phyloP scores from a whole-genome alignment of 2,888 invertebrate genomes.

The Drosophila anomelani region DNA sequence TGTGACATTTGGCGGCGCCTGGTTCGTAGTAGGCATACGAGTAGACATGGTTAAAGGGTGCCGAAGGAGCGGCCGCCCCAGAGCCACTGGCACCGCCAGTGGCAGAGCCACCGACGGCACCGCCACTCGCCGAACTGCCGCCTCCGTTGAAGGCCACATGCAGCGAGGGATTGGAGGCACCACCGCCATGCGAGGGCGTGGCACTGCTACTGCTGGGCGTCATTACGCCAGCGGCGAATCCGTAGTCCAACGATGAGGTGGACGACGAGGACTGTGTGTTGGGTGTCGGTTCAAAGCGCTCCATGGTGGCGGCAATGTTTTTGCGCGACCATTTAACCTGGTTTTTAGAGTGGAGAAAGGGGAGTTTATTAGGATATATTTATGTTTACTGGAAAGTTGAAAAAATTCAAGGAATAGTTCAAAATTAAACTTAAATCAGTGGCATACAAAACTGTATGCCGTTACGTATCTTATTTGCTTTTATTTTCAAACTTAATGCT shows the following conservation, averaged over 20 bases:
- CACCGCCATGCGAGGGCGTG: constrained; percentile 74
- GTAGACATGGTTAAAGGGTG: constrained; percentile 87
- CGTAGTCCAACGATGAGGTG: constrained; percentile 82
- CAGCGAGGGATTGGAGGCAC: constrained; percentile 64
- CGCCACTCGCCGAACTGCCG: constrained; percentile 13
- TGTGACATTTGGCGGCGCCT: constrained; percentile 87
- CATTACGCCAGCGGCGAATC: constrained; percentile 82
- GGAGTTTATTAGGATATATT: neutral
- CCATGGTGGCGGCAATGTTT: constrained; percentile 88
- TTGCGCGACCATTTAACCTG: constrained; percentile 87
- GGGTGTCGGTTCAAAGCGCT: constrained; percentile 86
- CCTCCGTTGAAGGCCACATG: constrained; percentile 72
- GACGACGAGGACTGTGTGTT: constrained; percentile 79
- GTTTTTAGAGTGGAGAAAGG: constrained; percentile 15
- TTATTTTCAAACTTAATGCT: neutral
- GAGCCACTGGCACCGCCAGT: constrained; percentile 17
- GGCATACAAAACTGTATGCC: neutral
- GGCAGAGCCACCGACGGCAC: constrained; percentile 21
- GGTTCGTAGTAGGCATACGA: constrained; percentile 94
- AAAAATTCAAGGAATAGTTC: too few species aligned
- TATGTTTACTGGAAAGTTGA: too few species aligned
- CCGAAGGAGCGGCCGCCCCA: constrained; percentile 46
- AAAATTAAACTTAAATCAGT: too few species aligned
- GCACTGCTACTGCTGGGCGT: constrained; percentile 78
- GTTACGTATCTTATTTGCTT: neutral